Conservation (phyloP, 2,113 vertebrate genomes). For the Isurus oxyrinchus region DNA sequence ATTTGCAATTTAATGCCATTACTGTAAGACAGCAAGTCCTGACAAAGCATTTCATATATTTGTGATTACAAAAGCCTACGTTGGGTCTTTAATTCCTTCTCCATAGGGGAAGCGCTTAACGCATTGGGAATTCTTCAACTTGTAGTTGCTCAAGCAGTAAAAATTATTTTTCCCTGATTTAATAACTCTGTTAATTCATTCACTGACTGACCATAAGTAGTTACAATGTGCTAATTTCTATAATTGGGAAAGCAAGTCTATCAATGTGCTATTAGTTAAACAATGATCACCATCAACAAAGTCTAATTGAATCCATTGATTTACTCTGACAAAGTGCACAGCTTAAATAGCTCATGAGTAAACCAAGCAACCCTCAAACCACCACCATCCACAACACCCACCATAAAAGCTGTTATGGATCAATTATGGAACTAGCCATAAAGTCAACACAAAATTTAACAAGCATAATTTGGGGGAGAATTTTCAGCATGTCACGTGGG, state of each 20-base stretch:
- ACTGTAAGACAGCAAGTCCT: slow-evolving; percentile 1
- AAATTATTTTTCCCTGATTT: slow-evolving; percentile 34
- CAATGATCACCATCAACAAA: slow-evolving; percentile 48
- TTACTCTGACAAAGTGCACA: slow-evolving; percentile 19
- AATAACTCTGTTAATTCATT: slow-evolving; percentile 46
- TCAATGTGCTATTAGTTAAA: slow-evolving; percentile 53
- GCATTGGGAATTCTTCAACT: neutral
- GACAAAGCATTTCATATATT: neutral
- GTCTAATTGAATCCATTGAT: slow-evolving; percentile 43
- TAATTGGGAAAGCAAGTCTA: slow-evolving; percentile 54
- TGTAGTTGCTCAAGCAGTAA: slow-evolving; percentile 43
- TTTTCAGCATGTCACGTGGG: too few species aligned
- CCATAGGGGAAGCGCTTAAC: slow-evolving; percentile 38
- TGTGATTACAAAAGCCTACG: slow-evolving; percentile 31
- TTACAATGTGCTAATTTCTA: slow-evolving; percentile 53
- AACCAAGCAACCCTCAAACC: neutral
- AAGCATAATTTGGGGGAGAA: neutral
- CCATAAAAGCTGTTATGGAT: neutral
- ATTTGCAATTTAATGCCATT: slow-evolving; percentile 24
- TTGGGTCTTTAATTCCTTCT: slow-evolving; percentile 40
- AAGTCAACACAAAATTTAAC: neutral
- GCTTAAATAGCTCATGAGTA: neutral
- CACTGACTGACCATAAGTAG: slow-evolving; percentile 49
- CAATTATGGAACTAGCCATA: neutral
- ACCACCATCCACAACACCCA: neutral